Percentiles rank a stretch among this genome's conserved stretches.
These are phyloP conservation scores for Polypedilum vanderplanki DNA, from an alignment of 1,140 invertebrate genomes.

Conservation along the genomic window DNA sequence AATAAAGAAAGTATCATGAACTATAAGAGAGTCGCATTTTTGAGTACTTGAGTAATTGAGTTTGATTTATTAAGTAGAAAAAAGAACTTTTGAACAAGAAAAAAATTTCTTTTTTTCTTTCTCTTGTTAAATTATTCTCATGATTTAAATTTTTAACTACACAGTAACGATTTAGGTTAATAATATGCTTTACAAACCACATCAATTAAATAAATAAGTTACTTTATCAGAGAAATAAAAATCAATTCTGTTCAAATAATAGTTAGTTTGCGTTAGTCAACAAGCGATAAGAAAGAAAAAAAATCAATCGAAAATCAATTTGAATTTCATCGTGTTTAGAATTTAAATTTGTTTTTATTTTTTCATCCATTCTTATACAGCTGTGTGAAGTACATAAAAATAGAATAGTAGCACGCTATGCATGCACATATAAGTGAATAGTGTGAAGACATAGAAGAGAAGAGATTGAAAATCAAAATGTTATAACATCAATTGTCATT, in stretches of 20 bases:
- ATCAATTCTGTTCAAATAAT: neutral
- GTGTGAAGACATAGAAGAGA: neutral
- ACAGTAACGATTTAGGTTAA: neutral
- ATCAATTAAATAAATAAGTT: neutral
- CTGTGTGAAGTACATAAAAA: neutral
- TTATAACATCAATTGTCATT: conserved; percentile 10
- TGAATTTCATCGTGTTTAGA: neutral
- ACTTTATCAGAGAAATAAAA: neutral
- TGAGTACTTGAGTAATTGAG: neutral
- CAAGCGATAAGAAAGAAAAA: no score
- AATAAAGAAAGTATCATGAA: neutral
- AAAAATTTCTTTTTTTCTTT: neutral
- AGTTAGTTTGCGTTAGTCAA: neutral
- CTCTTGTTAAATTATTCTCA: neutral
- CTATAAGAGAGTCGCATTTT: neutral
- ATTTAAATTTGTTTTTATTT: conserved; percentile 8
- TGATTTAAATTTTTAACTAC: neutral
- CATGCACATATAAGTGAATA: conserved; percentile 1
- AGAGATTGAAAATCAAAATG: conserved; percentile 10
- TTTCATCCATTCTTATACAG: neutral
- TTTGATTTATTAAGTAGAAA: neutral
- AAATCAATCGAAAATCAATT: conserved; percentile 1
- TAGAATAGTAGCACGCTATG: neutral
- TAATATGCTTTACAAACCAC: neutral
- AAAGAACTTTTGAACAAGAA: neutral